A percentile compares a stretch with the other conserved stretches of the same genome.
These are phyloP conservation scores for Nothoprocta perdicaria DNA, from an alignment of 2,113 vertebrate species.

Conservation along the genomic window DNA sequence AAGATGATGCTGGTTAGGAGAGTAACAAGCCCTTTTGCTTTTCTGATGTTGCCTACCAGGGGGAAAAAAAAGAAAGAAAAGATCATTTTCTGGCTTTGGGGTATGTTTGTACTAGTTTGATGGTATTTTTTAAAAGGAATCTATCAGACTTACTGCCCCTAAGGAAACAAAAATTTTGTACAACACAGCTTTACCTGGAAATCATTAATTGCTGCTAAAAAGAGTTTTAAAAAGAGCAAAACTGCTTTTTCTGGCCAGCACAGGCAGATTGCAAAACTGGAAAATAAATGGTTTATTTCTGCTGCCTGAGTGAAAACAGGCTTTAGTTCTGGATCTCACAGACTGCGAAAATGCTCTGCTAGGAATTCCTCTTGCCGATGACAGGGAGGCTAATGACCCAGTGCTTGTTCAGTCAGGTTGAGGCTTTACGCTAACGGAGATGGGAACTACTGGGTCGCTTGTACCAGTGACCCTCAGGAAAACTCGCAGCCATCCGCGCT, in stretches of 20 bases:
- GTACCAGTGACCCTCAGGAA: slow-evolving; percentile 1
- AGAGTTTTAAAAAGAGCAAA: neutral
- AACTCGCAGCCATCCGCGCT: neutral
- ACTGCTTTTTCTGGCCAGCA: neutral
- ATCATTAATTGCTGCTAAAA: neutral
- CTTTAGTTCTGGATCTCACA: neutral
- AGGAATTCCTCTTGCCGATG: neutral
- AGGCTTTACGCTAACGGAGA: neutral
- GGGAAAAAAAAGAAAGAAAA: slow-evolving; percentile 22
- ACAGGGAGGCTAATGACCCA: slow-evolving; percentile 9
- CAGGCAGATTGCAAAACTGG: neutral
- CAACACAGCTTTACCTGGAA: neutral
- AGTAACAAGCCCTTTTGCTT: neutral
- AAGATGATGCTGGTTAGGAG: neutral
- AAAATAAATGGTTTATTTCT: neutral
- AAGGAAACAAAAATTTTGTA: neutral
- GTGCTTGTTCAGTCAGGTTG: neutral
- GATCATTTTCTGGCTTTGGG: neutral
- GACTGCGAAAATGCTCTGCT: neutral
- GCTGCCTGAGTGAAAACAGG: neutral
- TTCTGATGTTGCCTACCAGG: neutral
- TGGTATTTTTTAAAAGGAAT: neutral
- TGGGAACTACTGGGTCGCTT: neutral
- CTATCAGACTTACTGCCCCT: neutral
- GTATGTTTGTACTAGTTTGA: neutral